Evolutionary conservation across 2,797 vertebrate genomes (phyloP), one percentile per base, ranked within the genome.

Genomic region (Muscicapa striata): DNA sequence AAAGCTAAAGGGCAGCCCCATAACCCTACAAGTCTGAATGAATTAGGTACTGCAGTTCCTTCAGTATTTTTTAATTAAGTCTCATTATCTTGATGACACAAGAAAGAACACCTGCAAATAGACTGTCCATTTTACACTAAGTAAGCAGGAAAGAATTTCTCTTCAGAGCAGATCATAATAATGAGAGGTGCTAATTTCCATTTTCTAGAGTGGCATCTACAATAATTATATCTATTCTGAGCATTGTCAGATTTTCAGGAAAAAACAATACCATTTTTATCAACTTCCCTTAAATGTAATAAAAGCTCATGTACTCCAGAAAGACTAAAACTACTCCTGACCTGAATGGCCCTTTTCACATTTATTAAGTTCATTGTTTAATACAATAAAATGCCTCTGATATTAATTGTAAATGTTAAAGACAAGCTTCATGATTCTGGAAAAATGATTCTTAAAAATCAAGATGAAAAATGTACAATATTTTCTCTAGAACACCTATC

Each of bases 1-100:
- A 84, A 87, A 87, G 10, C 20, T 66, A 75, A 58, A 9, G 77
- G 46, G 23, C 34, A 72, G 45, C 30, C 38, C 87, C 26, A 18
- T 57, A 89, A 89, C 21, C 41, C 20, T 38, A 20, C 5, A 22
- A 77, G 62, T 51, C 54, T 83, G 68, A 89, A 69, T 16, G 14
- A 43, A 77, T 68, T 74, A 78, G 21, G 34, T 66, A 57, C 20
- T 72, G 32, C 29, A 66, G 32, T 87, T 78, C 23, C 23, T 87
- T 68, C 36, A 12, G 10, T 48, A 38, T 75, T 90, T 87, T 92
- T 91, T 64, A 87, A 87, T 95, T 93, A 92, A 69, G 59, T 93
- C 7, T 19, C 23, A 43, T 76, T 92, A 29, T 87, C 62, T 78
- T 0, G 0, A 48, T 86, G 87, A 14, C 40, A 75, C 15, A 72